A percentile compares a stretch with the other conserved stretches of the same genome.
phyloP scores from a whole-genome alignment of 1,140 invertebrate genomes.

The Piezodorus guildinii region DNA sequence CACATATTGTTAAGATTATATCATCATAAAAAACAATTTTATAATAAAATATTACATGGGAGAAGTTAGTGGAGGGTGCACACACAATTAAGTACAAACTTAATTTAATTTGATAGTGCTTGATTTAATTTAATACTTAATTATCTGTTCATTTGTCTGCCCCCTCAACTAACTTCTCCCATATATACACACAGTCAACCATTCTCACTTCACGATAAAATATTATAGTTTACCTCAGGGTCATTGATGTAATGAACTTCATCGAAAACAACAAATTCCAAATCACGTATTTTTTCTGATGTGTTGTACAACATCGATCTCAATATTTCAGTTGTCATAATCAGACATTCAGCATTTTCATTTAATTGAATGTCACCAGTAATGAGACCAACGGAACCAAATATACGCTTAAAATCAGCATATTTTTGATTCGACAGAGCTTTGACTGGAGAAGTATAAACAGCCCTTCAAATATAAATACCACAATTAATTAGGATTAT shows the following conservation, averaged over 20 bases:
- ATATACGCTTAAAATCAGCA: slow-evolving; percentile 86
- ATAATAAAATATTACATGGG: too few relatives aligned
- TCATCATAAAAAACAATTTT: too few relatives aligned
- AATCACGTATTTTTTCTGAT: slow-evolving; percentile 80
- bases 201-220: too few relatives aligned
- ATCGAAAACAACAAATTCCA: slow-evolving; percentile 99
- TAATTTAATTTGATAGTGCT: too few relatives aligned
- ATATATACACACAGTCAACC: too few relatives aligned
- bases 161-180: too few relatives aligned
- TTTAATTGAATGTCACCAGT: slow-evolving; percentile 97
- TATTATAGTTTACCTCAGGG: slow-evolving; percentile 54
- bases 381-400: slow-evolving; percentile 70
- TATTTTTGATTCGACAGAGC: slow-evolving; percentile 99
- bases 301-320: slow-evolving; percentile 36
- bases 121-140: too few relatives aligned
- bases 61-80: too few relatives aligned
- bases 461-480: slow-evolving; percentile 52
- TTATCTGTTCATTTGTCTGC: too few relatives aligned
- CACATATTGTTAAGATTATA: too few relatives aligned
- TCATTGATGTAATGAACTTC: slow-evolving; percentile 99
- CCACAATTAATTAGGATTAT: neutral
- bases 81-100: too few relatives aligned
- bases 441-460: slow-evolving; percentile 99
- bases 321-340: slow-evolving; percentile 99
- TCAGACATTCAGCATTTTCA: slow-evolving; percentile 82